Evolutionary conservation across 2,797 vertebrate genomes (phyloP).

Genomic region (Dromococcyx pavoninus): DNA sequence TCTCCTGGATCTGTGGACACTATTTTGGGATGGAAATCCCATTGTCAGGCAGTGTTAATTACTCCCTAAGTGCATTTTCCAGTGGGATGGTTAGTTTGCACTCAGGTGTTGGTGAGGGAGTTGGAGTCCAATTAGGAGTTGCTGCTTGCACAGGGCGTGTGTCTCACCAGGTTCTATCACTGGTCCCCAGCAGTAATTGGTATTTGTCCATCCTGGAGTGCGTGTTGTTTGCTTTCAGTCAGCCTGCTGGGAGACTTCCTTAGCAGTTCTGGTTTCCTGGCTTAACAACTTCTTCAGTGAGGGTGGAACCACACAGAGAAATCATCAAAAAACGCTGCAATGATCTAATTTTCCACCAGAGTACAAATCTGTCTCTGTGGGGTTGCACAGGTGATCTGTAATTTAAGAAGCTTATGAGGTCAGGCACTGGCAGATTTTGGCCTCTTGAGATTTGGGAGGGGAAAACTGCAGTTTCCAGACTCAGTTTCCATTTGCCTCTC

Average conservation of each 20-base stretch:
- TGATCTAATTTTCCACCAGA: not conserved
- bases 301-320: not conserved
- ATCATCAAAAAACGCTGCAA: not conserved
- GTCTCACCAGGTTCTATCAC: not conserved
- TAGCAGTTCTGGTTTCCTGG: not conserved
- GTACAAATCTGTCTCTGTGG: not conserved
- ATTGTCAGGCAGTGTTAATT: not conserved
- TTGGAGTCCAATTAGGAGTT: not conserved
- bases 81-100: not conserved
- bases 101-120: not conserved
- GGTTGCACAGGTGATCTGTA: not conserved
- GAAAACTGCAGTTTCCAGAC: not conserved
- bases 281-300: not conserved
- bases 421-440: not conserved
- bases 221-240: not conserved
- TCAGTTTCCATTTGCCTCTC: not conserved
- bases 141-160: not conserved
- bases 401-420: not conserved
- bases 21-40: not conserved
- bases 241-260: not conserved
- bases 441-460: not conserved
- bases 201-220: not conserved
- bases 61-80: not conserved
- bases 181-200: fast-evolving
- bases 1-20: not conserved